phyloP scores from a whole-genome alignment of 2,113 vertebrate genomes.

The Maccullochella peelii region DNA sequence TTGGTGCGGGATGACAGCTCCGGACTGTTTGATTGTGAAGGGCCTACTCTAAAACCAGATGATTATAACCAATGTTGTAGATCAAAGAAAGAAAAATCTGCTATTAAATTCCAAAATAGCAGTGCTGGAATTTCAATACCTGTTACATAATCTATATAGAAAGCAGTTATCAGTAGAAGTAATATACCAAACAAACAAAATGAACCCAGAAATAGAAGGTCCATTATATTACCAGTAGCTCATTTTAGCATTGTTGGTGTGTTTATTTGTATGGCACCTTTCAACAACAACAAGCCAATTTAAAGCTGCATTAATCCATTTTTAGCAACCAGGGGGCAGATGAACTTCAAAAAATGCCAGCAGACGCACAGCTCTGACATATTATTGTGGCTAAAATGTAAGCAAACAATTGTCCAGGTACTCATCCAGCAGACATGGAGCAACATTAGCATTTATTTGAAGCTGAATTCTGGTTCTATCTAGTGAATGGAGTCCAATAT shows the following conservation, averaged over 20 bases:
- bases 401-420: neutral
- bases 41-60: neutral
- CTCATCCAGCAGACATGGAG: neutral
- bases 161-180: neutral
- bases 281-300: neutral
- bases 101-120: neutral
- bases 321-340: neutral
- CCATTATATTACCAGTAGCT: neutral
- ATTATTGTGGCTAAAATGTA: neutral
- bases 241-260: neutral
- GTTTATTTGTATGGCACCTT: neutral
- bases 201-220: neutral
- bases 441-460: neutral
- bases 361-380: no score
- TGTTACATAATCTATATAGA: neutral
- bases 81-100: neutral
- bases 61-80: neutral
- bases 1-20: neutral
- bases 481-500: no score
- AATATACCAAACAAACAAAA: neutral
- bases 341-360: no score
- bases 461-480: neutral
- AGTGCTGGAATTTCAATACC: neutral
- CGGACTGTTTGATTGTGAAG: neutral
- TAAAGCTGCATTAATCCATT: neutral